Percentiles rank a stretch among this genome's conserved stretches.
Conservation (phyloP, 2,113 vertebrate genomes). For the Cardinalis cardinalis region DNA sequence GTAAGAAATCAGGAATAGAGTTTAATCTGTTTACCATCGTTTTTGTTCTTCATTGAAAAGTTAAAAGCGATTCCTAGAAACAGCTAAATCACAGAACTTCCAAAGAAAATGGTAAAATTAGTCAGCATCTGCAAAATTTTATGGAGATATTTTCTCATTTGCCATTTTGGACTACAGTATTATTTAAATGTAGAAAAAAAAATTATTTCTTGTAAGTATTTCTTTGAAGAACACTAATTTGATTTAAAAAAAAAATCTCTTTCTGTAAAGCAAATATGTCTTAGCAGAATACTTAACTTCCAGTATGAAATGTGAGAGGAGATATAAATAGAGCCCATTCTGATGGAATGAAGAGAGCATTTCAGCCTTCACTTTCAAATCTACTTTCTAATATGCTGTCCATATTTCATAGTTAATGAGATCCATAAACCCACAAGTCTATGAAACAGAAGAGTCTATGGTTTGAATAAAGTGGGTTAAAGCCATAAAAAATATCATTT, state of each 20-base stretch:
- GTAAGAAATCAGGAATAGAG: neutral
- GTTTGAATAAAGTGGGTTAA: conserved; percentile 32
- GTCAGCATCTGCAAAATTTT: neutral
- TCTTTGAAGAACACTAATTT: neutral
- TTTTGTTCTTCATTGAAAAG: neutral
- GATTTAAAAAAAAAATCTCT: neutral
- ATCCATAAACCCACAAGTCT: neutral
- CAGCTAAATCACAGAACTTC: neutral
- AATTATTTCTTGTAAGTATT: neutral
- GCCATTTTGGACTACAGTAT: neutral
- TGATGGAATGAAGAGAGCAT: neutral
- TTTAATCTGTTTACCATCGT: neutral
- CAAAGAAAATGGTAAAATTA: neutral
- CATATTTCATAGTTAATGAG: conserved; percentile 4
- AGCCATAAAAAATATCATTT: conserved; percentile 5
- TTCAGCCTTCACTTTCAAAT: conserved; percentile 13
- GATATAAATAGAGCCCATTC: neutral
- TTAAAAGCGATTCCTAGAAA: neutral
- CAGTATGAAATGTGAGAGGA: neutral
- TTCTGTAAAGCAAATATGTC: neutral
- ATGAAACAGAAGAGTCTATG: neutral
- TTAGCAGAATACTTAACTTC: neutral
- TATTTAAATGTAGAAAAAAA: neutral
- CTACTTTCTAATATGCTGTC: neutral
- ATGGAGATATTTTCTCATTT: neutral